Evolutionary conservation across 2,113 vertebrate species (phyloP).

Genomic region (Poeciliopsis prolifica): DNA sequence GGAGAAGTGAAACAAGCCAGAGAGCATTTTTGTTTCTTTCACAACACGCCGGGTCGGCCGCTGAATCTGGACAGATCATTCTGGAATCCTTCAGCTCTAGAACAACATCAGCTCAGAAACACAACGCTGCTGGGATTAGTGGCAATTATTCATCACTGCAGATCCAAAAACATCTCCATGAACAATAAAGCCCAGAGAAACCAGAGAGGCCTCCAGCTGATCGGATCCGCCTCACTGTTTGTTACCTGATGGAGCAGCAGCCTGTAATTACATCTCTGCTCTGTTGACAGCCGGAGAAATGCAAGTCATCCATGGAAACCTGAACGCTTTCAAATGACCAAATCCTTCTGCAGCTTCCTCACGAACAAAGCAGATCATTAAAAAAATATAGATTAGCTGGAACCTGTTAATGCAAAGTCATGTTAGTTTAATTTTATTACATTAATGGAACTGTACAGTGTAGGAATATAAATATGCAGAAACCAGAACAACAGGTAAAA

Average conservation of each 20-base stretch:
- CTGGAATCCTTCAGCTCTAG: neutral
- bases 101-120: slow-evolving; percentile 1
- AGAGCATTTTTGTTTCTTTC: slow-evolving; percentile 14
- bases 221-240: neutral
- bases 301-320: slow-evolving; percentile 57
- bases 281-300: slow-evolving; percentile 60
- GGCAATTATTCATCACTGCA: slow-evolving; percentile 10
- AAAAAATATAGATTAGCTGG: too few relatives aligned
- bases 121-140: neutral
- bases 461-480: too few relatives aligned
- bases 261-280: slow-evolving; percentile 3
- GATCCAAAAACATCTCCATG: neutral
- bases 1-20: slow-evolving; percentile 3
- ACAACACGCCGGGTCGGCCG: neutral
- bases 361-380: too few relatives aligned
- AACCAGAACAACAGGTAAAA: too few relatives aligned
- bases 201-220: slow-evolving; percentile 28
- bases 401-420: too few relatives aligned
- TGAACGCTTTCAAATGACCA: too few relatives aligned
- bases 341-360: too few relatives aligned
- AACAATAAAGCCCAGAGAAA: slow-evolving; percentile 8
- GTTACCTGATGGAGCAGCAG: neutral
- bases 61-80: slow-evolving; percentile 8
- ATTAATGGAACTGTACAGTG: too few relatives aligned
- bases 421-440: too few relatives aligned